Conservation (phyloP, 2,797 vertebrate genomes). For the Rhadinocentrus ornatus region DNA sequence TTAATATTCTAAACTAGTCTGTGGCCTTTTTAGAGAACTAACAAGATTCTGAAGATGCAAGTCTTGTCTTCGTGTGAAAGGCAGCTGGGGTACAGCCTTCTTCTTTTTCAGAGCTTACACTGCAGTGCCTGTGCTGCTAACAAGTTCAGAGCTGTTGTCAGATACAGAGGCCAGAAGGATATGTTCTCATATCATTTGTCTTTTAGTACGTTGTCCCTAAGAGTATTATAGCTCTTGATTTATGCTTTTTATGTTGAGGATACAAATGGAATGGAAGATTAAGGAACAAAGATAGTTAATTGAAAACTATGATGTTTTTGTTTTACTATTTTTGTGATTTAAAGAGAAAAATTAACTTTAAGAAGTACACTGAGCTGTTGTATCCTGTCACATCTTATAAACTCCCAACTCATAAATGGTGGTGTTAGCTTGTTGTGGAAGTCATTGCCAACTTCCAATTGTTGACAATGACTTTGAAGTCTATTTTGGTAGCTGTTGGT, state of each 20-base stretch:
- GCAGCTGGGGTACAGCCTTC: conserved; percentile 68
- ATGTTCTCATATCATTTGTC: conserved; percentile 41
- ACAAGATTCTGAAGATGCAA: conserved; percentile 79
- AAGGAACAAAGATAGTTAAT: background rate
- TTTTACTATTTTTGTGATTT: background rate
- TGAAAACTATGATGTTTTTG: background rate
- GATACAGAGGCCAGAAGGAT: conserved; percentile 30
- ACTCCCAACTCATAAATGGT: background rate
- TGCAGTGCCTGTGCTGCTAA: conserved; percentile 56
- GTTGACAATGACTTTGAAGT: too few relatives aligned
- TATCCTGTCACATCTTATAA: background rate
- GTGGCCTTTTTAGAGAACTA: conserved; percentile 82
- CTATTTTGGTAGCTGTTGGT: conserved; percentile 2
- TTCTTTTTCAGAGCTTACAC: conserved; percentile 58
- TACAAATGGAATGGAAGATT: background rate
- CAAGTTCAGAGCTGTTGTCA: conserved; percentile 62
- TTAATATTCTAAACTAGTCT: conserved; percentile 85
- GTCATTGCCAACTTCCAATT: background rate
- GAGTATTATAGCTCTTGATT: background rate
- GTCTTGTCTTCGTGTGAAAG: conserved; percentile 76
- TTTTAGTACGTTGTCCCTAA: conserved; percentile 24
- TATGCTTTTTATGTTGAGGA: background rate
- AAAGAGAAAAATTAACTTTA: too few relatives aligned
- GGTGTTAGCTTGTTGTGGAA: background rate
- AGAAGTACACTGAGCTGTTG: too few relatives aligned